Percentiles rank a stretch among this genome's conserved stretches.
phyloP scores from a whole-genome alignment of 92 coral and sea anemone genomes.

The Heteractis magnifica region DNA sequence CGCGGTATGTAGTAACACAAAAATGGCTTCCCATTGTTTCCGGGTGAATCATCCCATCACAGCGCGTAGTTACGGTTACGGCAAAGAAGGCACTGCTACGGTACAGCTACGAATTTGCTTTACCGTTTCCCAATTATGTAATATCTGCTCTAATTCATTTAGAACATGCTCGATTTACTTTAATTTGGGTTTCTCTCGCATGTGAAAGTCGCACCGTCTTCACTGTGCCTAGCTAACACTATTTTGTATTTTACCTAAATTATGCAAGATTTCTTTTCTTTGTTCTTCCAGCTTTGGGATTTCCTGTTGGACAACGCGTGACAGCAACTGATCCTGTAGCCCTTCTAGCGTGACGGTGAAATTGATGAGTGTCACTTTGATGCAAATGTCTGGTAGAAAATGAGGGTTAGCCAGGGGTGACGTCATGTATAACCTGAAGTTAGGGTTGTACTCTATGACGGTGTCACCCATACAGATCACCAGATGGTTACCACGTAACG shows the following conservation, averaged over 20 bases:
- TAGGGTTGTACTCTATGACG: conserved; percentile 89
- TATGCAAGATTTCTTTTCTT: conserved; percentile 60
- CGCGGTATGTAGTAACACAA: too few species aligned
- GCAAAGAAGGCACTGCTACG: too few species aligned
- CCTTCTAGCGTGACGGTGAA: conserved; percentile 97
- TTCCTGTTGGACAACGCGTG: conserved; percentile 88
- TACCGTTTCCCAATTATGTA: too few species aligned
- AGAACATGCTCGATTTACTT: too few species aligned
- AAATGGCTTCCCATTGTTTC: too few species aligned
- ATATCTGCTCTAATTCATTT: too few species aligned
- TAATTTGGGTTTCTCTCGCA: neutral
- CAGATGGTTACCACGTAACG: conserved; percentile 66
- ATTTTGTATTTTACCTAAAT: conserved; percentile 28
- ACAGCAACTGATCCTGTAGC: conserved; percentile 91
- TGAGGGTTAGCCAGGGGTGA: conserved; percentile 92
- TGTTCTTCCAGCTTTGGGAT: conserved; percentile 81
- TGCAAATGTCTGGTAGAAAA: conserved; percentile 93
- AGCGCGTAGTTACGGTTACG: too few species aligned
- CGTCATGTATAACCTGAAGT: conserved; percentile 89
- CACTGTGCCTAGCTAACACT: neutral
- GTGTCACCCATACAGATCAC: conserved; percentile 74
- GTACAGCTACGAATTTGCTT: too few species aligned
- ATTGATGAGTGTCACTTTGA: conserved; percentile 84
- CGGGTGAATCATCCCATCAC: too few species aligned
- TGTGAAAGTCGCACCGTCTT: neutral